phyloP scores from a whole-genome alignment of 2,113 vertebrate genomes.

The Psilopogon haemacephalus region DNA sequence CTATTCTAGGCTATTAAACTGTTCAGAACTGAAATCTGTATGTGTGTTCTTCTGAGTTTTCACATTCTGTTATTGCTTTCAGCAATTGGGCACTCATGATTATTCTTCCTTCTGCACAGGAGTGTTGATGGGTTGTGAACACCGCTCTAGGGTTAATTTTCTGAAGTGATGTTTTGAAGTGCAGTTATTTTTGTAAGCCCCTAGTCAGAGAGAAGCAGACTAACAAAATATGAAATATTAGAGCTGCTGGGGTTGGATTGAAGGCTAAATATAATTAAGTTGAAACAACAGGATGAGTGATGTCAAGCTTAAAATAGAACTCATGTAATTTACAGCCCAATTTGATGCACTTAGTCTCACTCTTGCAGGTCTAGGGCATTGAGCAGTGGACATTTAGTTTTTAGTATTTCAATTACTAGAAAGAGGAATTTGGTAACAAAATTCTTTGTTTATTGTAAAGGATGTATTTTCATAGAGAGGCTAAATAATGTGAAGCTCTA shows the following conservation, averaged over 20 bases:
- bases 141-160: conserved; percentile 16
- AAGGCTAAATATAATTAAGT: conserved; percentile 46
- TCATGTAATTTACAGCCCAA: not conserved
- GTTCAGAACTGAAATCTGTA: not conserved
- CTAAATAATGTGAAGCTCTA: not conserved
- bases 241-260: conserved; percentile 7
- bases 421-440: not conserved
- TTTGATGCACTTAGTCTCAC: not conserved
- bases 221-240: conserved; percentile 47
- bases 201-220: not conserved
- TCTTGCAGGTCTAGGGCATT: not conserved
- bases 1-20: not conserved
- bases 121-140: conserved; percentile 21
- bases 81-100: not conserved
- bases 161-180: conserved; percentile 25
- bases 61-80: not conserved
- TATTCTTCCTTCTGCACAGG: not conserved
- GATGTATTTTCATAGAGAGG: not conserved
- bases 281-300: conserved; percentile 50
- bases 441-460: not conserved
- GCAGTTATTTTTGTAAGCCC: conserved; percentile 40
- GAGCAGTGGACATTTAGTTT: not conserved
- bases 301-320: conserved; percentile 24
- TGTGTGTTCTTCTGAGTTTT: conserved; percentile 1
- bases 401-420: not conserved